These are phyloP conservation scores for Gymnocheta viridis DNA, from an alignment of 2,888 invertebrate genomes.

Conservation along the genomic window DNA sequence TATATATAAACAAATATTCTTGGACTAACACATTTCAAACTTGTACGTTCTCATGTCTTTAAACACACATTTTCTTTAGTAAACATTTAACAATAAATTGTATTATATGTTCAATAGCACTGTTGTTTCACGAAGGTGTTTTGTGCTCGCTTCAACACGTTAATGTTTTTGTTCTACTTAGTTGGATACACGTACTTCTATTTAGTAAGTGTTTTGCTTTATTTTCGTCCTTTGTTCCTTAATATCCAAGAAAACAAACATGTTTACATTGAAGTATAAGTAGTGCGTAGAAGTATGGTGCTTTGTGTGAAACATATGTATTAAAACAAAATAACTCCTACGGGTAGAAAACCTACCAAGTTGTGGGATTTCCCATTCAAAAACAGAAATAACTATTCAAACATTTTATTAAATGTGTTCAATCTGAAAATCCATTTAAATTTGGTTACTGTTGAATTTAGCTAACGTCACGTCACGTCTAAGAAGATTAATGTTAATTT, in stretches of 20 bases:
- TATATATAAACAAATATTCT: not conserved
- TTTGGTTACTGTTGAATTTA: no score
- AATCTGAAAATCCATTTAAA: no score
- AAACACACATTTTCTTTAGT: not conserved
- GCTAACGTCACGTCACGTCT: no score
- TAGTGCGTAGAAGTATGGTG: no score
- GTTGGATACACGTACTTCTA: slow-evolving; percentile 11
- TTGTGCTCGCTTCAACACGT: slow-evolving; percentile 40
- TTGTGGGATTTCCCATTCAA: no score
- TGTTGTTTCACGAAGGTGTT: slow-evolving; percentile 45
- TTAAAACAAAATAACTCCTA: no score
- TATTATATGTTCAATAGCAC: not conserved
- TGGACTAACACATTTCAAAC: not conserved
- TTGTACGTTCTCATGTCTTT: not conserved
- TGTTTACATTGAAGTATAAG: not conserved
- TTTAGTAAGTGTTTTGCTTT: slow-evolving; percentile 21
- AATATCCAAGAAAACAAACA: not conserved
- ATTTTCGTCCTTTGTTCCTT: not conserved
- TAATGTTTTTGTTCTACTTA: slow-evolving; percentile 8
- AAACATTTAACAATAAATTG: not conserved
- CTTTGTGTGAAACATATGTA: not conserved
- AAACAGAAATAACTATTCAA: no score
- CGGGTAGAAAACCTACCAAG: no score
- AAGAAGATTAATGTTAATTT: no score
- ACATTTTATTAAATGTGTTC: no score